These are phyloP conservation scores for Bryconaethiops microstoma DNA, from an alignment of 2,797 vertebrate species.

Conservation along the genomic window DNA sequence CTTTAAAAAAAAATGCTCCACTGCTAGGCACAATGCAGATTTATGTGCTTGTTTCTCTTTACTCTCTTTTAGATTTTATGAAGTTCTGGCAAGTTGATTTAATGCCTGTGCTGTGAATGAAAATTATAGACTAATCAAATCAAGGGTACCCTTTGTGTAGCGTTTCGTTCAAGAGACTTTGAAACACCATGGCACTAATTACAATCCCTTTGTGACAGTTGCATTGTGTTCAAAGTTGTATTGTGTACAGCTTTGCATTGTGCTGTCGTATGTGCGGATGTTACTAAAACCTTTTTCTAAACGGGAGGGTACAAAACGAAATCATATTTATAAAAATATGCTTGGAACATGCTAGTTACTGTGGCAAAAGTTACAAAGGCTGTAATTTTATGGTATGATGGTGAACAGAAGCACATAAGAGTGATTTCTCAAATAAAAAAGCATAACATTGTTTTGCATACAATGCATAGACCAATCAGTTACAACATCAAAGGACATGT, in stretches of 20 bases:
- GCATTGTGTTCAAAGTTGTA: background rate
- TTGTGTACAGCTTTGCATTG: background rate
- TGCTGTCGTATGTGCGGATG: background rate
- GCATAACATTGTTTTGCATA: too few species aligned
- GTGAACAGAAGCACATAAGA: background rate
- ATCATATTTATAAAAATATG: too few species aligned
- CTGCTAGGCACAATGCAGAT: background rate
- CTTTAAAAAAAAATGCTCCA: background rate
- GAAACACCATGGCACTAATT: constrained; percentile 12
- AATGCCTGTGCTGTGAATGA: background rate
- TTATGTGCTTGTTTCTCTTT: background rate
- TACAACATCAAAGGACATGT: too few species aligned
- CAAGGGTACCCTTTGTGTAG: background rate
- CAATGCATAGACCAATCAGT: too few species aligned
- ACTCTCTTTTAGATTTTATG: background rate
- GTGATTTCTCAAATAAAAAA: background rate
- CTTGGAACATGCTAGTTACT: too few species aligned
- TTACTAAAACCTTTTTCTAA: background rate
- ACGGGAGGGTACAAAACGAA: too few species aligned
- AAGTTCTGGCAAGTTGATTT: background rate
- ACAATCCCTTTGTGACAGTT: background rate
- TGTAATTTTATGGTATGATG: too few species aligned
- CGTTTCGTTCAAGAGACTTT: background rate
- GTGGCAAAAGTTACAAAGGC: background rate
- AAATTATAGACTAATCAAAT: constrained; percentile 16